phyloP scores from a whole-genome alignment of 2,888 invertebrate species.

The Drosophila nigritarsus region DNA sequence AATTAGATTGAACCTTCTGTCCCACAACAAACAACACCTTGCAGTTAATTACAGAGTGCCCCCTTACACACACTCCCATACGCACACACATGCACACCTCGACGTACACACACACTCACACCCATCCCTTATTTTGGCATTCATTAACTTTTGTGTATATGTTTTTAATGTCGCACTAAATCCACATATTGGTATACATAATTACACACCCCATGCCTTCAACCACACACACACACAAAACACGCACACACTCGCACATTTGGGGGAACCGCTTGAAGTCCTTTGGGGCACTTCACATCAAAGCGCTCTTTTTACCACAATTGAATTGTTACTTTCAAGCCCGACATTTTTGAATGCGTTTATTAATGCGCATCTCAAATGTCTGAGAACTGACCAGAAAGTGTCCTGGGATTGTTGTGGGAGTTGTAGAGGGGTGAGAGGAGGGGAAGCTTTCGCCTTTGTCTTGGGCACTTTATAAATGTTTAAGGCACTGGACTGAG shows the following conservation, averaged over 20 bases:
- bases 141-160: slow-evolving; percentile 36
- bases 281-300: slow-evolving; percentile 29
- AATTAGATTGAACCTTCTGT: slow-evolving; percentile 2
- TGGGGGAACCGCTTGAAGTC: slow-evolving; percentile 1
- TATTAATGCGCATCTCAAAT: slow-evolving; percentile 45
- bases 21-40: slow-evolving; percentile 13
- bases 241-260: background rate
- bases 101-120: slow-evolving; percentile 1
- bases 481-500: slow-evolving; percentile 26
- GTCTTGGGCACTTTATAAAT: slow-evolving; percentile 36
- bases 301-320: slow-evolving; percentile 35
- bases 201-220: slow-evolving; percentile 9
- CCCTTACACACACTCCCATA: background rate
- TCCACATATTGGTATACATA: slow-evolving; percentile 36
- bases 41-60: slow-evolving; percentile 21
- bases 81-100: background rate
- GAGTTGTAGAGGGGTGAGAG: background rate
- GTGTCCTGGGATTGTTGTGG: background rate
- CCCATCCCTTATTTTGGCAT: slow-evolving; percentile 6
- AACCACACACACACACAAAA: slow-evolving; percentile 4
- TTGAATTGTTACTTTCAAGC: slow-evolving; percentile 54
- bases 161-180: slow-evolving; percentile 43
- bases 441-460: slow-evolving; percentile 1
- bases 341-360: slow-evolving; percentile 26
- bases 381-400: slow-evolving; percentile 17